phyloP scores from a whole-genome alignment of 2,113 vertebrate genomes.

The Phaethon lepturus region DNA sequence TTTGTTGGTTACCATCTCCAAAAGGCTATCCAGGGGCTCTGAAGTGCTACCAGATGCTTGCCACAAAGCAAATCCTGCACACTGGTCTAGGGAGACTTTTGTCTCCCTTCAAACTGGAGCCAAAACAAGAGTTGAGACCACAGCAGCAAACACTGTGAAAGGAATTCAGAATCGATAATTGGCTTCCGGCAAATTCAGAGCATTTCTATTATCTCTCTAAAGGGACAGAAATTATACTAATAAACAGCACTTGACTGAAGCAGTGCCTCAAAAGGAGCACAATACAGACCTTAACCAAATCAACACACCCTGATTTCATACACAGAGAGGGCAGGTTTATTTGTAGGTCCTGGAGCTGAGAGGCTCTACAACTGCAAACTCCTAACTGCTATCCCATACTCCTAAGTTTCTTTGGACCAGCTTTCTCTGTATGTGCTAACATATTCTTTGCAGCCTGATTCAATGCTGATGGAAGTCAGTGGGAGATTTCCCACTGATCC shows the following conservation, averaged over 20 bases:
- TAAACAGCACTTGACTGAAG: neutral
- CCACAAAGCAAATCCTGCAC: neutral
- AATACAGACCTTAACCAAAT: neutral
- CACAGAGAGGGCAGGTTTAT: neutral
- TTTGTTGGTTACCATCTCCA: neutral
- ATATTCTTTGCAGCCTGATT: neutral
- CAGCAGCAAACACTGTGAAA: neutral
- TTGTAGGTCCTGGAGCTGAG: neutral
- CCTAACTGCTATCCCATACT: neutral
- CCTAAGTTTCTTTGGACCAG: neutral
- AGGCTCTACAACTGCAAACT: neutral
- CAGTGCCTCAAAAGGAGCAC: neutral
- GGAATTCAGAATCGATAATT: neutral
- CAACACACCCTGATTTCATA: neutral
- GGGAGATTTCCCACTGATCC: neutral
- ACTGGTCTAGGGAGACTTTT: neutral
- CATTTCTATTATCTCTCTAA: neutral
- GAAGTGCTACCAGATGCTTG: conserved; percentile 7
- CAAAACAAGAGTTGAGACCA: neutral
- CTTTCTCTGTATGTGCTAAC: neutral
- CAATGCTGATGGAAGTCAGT: neutral
- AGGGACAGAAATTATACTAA: neutral
- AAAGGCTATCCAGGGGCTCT: neutral
- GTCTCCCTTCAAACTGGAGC: neutral
- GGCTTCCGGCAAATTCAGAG: neutral